Conservation (phyloP, 2,113 vertebrate species). For the Triplophysa tibetana region DNA sequence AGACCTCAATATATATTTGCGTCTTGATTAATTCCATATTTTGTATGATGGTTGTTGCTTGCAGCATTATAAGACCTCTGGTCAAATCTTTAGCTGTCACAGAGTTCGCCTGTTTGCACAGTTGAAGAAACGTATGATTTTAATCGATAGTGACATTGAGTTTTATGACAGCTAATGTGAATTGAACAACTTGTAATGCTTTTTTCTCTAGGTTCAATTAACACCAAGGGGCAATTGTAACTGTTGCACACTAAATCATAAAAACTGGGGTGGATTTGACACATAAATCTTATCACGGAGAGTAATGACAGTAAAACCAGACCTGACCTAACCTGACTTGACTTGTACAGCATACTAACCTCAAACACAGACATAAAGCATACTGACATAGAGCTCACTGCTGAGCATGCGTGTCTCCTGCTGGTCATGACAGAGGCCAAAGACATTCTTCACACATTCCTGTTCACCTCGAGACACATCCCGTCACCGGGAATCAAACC, state of each 20-base stretch:
- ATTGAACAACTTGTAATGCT: not conserved
- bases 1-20: not conserved
- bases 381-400: constrained; percentile 22
- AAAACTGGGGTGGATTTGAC: not conserved
- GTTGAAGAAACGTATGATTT: constrained; percentile 8
- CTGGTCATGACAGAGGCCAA: constrained; percentile 25
- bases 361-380: constrained; percentile 24
- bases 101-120: not conserved
- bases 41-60: constrained; percentile 5
- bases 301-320: not conserved
- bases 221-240: not conserved
- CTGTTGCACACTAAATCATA: not conserved
- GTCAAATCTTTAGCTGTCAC: not conserved
- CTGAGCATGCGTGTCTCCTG: constrained; percentile 1
- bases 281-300: too few species aligned
- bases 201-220: not conserved
- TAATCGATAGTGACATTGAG: not conserved
- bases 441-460: constrained; percentile 16
- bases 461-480: constrained; percentile 38
- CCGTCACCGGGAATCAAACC: constrained; percentile 5
- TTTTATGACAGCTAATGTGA: not conserved
- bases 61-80: not conserved
- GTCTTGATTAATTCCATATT: constrained; percentile 19
- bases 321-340: not conserved
- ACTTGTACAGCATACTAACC: constrained; percentile 15